These are phyloP conservation scores for Autographa pulchrina DNA, from an alignment of 2,888 invertebrate species.

Conservation along the genomic window DNA sequence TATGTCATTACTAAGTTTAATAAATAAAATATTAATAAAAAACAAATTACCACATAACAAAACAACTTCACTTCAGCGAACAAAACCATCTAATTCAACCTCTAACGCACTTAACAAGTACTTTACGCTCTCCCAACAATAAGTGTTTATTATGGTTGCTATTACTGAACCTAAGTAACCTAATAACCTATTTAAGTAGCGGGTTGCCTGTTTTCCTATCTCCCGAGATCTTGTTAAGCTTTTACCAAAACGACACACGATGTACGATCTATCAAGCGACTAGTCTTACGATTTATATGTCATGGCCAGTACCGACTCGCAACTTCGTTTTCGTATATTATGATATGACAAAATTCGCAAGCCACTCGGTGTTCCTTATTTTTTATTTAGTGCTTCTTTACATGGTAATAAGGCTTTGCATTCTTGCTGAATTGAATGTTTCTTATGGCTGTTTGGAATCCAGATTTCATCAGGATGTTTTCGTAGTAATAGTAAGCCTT, in stretches of 20 bases:
- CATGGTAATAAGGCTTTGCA: no score
- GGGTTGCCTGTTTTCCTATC: conserved; percentile 6
- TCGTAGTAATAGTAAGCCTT: no score
- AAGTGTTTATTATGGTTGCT: neutral
- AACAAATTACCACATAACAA: neutral
- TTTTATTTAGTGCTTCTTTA: no score
- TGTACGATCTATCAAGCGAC: neutral
- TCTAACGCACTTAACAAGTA: neutral
- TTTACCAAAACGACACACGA: neutral
- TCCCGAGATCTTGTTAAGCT: conserved; percentile 6
- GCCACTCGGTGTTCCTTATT: no score
- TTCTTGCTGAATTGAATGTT: no score
- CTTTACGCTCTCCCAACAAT: neutral
- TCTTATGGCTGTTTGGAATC: no score
- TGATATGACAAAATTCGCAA: no score
- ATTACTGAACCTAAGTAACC: neutral
- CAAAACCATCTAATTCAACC: neutral
- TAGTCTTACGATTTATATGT: neutral
- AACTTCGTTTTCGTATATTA: no score
- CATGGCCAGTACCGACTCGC: neutral
- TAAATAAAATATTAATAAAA: no score
- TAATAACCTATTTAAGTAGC: conserved; percentile 5
- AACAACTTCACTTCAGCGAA: neutral
- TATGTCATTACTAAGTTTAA: no score
- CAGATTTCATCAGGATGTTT: no score